phyloP scores from a whole-genome alignment of 2,888 invertebrate species.

The Ganaspis brasiliensis region DNA sequence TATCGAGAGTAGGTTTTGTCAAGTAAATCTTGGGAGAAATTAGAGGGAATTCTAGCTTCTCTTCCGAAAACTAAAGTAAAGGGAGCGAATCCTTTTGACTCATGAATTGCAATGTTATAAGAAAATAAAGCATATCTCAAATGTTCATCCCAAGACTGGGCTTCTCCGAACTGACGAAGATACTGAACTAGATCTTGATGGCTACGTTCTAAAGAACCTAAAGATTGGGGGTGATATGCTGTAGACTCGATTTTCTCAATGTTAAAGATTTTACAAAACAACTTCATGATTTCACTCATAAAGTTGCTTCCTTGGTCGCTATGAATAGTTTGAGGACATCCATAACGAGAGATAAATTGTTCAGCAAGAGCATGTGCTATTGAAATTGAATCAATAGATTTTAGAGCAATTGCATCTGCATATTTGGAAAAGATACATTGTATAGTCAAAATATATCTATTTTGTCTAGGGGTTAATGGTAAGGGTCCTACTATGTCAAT shows the following conservation, averaged over 20 bases:
- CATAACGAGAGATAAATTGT: background rate
- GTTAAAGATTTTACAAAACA: too few species aligned
- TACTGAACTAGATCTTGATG: too few species aligned
- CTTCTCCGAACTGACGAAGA: too few species aligned
- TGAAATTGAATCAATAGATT: background rate
- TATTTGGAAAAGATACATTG: too few species aligned
- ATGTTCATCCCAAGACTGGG: too few species aligned
- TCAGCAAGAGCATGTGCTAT: background rate
- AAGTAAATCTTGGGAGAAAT: background rate
- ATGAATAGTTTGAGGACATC: background rate
- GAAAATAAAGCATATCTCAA: too few species aligned
- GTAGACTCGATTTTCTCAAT: too few species aligned
- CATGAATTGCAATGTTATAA: too few species aligned
- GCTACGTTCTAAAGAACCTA: slow-evolving; percentile 9
- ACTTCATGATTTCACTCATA: background rate
- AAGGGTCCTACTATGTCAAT: background rate
- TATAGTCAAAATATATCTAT: background rate
- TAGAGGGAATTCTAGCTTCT: background rate
- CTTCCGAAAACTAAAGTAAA: background rate
- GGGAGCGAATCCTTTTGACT: background rate
- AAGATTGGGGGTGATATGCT: background rate
- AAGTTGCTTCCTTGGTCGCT: background rate
- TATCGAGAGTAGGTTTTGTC: background rate
- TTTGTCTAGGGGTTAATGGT: background rate
- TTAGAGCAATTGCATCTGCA: background rate